A percentile compares a stretch with the other conserved stretches of the same genome.
Evolutionary conservation across 2,888 invertebrate species (phyloP).

Genomic region (Acronicta leporina): DNA sequence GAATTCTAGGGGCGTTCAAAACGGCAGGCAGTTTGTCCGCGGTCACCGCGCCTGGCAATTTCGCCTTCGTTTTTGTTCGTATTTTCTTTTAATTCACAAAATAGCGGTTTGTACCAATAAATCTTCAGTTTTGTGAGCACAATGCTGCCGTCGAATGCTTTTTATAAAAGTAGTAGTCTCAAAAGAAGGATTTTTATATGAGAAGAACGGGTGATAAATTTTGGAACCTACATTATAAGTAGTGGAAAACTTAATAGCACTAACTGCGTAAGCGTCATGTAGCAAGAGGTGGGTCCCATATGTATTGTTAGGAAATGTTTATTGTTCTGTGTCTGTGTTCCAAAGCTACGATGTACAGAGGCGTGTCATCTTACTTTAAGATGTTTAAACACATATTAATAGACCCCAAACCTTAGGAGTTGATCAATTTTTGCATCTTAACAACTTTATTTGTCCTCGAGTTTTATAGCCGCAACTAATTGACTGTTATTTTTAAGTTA

Average conservation of each 20-base stretch:
- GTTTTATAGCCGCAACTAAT: slow-evolving; percentile 9
- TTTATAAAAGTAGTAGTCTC: slow-evolving; percentile 60
- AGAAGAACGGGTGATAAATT: slow-evolving; percentile 59
- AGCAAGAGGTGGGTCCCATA: slow-evolving; percentile 28
- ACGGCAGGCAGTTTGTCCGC: slow-evolving; percentile 67
- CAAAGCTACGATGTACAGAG: slow-evolving; percentile 6
- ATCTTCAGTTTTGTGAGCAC: slow-evolving; percentile 65
- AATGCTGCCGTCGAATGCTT: slow-evolving; percentile 66
- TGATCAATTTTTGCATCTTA: slow-evolving; percentile 13
- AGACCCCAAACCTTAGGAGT: background rate
- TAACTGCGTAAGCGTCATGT: slow-evolving; percentile 31
- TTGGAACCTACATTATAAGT: slow-evolving; percentile 44
- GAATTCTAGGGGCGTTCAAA: slow-evolving; percentile 66
- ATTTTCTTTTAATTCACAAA: slow-evolving; percentile 71
- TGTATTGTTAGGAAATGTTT: slow-evolving; percentile 39
- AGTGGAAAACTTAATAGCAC: slow-evolving; percentile 48
- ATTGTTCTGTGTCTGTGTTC: slow-evolving; percentile 25
- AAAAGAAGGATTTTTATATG: slow-evolving; percentile 40
- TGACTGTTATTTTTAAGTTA: background rate
- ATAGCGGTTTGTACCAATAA: slow-evolving; percentile 69
- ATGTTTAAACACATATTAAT: slow-evolving; percentile 32
- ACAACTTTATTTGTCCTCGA: slow-evolving; percentile 4
- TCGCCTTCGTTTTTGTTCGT: slow-evolving; percentile 66
- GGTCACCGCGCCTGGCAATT: slow-evolving; percentile 62
- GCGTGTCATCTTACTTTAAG: slow-evolving; percentile 13